Evolutionary conservation across 2,888 invertebrate species (phyloP), one percentile per base, ranked within the genome.

Genomic region (Amblyteles armatorius): DNA sequence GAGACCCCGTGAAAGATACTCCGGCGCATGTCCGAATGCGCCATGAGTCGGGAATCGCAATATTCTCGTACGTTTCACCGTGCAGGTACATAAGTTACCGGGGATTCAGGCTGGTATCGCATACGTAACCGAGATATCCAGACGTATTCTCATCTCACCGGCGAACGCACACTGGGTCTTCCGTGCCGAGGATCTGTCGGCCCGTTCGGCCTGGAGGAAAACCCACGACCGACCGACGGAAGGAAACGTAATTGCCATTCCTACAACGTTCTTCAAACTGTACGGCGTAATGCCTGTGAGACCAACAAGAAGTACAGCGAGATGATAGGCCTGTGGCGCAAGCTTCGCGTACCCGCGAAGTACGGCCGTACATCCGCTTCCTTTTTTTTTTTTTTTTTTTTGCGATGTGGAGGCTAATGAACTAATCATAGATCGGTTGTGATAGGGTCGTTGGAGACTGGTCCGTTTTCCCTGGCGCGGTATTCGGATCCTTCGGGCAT

Each of bases 201-300:
- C 44, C 69, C 26, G 44, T 60, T 79, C 69, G 69, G 77, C 68
- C 63, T 36, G 71, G 36, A 63, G 63, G 63, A 79, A 63, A 79
- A 52, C 44, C 40, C n/a, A 48, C 60, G 57, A 65, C 63, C 63
- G 71, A 65, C 50, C 50, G 63, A 65, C 79, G 79, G 79, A 79
- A 79, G 79, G 79, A 79, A 79, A 79, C 69, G 79, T 79, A 79
- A 79, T 79, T 79, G 79, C 79, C 63, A 79, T 79, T 33, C 65
- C 65, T 22, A 19, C 52, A 19, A 22, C 52, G 36, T 55, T 50
- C 16, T 40, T 68, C 48, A 44, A 13, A 44, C 68, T 68, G 19
- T 65, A 19, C 50, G 65, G 48, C 50, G 33, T 65, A 76, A 76
- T 65, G 36, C 52, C 76, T 65, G 16, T 65, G 29, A 65, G 50